phyloP scores from a whole-genome alignment of 2,113 vertebrate genomes.

The Enhydra lutris region DNA sequence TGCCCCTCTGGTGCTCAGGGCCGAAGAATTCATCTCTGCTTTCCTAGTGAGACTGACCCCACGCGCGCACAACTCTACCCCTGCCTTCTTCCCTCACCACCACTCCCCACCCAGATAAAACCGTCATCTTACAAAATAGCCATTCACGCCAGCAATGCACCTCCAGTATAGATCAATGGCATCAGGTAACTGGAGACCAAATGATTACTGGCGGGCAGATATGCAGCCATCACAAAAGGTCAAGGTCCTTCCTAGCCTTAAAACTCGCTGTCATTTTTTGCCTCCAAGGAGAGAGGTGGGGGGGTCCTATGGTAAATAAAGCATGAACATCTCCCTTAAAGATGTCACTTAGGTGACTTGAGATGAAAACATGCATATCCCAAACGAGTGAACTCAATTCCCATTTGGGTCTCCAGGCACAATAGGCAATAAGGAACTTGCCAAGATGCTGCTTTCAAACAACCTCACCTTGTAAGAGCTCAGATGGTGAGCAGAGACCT shows the following conservation, averaged over 20 bases:
- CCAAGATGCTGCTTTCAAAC: not conserved
- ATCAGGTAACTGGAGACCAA: not conserved
- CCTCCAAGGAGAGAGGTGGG: not conserved
- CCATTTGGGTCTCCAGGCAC: not conserved
- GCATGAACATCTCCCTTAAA: not conserved
- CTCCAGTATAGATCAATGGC: not conserved
- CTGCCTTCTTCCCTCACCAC: not conserved
- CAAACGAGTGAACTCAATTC: not conserved
- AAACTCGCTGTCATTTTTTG: not conserved
- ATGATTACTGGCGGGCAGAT: not conserved
- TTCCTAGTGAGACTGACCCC: not conserved
- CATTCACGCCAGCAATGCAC: not conserved
- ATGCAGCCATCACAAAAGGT: not conserved
- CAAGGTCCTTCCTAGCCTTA: not conserved
- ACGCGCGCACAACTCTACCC: not conserved
- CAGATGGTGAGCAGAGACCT: not conserved
- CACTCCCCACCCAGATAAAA: not conserved
- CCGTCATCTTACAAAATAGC: slow-evolving; percentile 16
- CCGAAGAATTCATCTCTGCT: not conserved
- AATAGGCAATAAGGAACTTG: not conserved
- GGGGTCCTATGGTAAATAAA: not conserved
- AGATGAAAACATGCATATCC: not conserved
- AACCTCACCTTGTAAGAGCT: not conserved
- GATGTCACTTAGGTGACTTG: not conserved
- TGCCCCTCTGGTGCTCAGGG: not conserved